Base-by-base conservation (phyloP, 2,888 invertebrate genomes). In the Chironomus riparius region DNA sequence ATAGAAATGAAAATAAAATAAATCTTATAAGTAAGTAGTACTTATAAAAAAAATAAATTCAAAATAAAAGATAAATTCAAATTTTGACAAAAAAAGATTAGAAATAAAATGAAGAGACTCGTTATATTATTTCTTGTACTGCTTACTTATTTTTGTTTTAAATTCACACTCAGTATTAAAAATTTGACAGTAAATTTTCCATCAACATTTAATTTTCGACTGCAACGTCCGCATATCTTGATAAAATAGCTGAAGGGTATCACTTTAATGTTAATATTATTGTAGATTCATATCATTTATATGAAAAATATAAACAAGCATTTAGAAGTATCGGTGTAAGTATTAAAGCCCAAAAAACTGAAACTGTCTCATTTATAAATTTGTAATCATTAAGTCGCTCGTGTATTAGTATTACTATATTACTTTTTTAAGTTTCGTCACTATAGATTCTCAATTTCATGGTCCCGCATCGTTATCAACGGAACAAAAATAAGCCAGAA, bases 241-340 rank as follows among this genome's bases (percentile, higher is more conserved):
- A n/a, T n/a, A n/a, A 89, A 81, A 86, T 89, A 68, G 89, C 89
- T 82, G 89, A 89, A 12, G 87, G 86, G 4, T 89, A 88, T 78
- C 79, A 80, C 1, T 83, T 84, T 2, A 87, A 84, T 68, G 89
- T 86, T 0, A 87, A 89, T 79, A 80, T 87, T 1, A 87, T 88
- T 0, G 86, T 88, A 78, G 87, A 90, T 81, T 87, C 88, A 4
- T 89, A 89, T 81, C 85, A 89, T 81, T 84, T 84, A 77, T 88
- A 86, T 80, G 83, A 85, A 78, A 84, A 86, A 76, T 90, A 90
- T 80, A 85, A 89, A 1, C 79, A 84, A 68, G 82, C 87, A 22
- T 79, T 89, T 21, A 86, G 86, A 78, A 80, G 85, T 28, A 80
- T 88, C 2, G 87, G 87, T 69, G 87, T 87, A 76, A 48, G 65